Evolutionary conservation across 2,113 vertebrate genomes (phyloP), one percentile per base, ranked within the genome.

Genomic region (Chamaea fasciata): DNA sequence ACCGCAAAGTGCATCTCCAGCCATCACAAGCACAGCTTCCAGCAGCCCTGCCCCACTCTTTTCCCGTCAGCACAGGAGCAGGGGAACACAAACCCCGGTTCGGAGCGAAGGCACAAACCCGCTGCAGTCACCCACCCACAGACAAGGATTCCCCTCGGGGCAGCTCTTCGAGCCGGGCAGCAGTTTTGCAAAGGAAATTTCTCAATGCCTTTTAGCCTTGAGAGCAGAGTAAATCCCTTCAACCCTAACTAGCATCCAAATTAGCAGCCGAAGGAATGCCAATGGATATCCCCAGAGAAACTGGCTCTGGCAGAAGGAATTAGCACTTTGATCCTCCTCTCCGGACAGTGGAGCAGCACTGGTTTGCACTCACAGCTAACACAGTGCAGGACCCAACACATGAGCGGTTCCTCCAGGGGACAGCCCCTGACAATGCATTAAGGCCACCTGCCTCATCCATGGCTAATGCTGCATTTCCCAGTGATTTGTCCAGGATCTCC

Each of bases 181-280:
- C 7, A 56, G 3, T 63, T 83, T 55, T 57, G 42, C 69, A 89
- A 31, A 71, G 83, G 65, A 67, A 80, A 88, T 86, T 74, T 33
- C 90, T 75, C 83, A 39, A 17, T 60, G 86, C 86, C 59, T 91
- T 82, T 87, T 56, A 83, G 89, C 78, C 70, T 49, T 22, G 21
- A 83, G 75, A 92, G 91, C 80, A 68, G 53, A 87, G 57, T 4
- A 71, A 95, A 95, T 83, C 87, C 78, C 87, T 92, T 83, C 89
- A 73, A 42, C n/a, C 35, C 41, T 39, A 95, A 76, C 84, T 35
- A 84, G 83, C 53, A 82, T 94, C 87, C 69, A 89, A 91, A 91
- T 92, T 31, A 92, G 64, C 50, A 78, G 59, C 44, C 1, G 1
- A 49, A 84, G 67, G 67, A 85, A 87, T 83, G 70, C 75, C 59